phyloP scores from a whole-genome alignment of 2,888 invertebrate genomes.

The Drosophila barbarae region DNA sequence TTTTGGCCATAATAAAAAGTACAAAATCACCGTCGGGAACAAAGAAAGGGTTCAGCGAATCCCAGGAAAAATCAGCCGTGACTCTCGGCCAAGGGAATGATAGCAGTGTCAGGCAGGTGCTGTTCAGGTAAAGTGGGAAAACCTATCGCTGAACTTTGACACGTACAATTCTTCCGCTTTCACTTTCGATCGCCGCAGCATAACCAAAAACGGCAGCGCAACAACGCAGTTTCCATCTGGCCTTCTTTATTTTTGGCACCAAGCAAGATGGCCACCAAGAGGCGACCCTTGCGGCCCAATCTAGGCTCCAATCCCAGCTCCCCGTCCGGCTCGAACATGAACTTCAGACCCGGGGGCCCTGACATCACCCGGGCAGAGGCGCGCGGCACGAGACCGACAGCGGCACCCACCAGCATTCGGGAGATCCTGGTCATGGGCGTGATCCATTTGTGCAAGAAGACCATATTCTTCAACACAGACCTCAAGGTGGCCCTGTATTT shows the following conservation, averaged over 20 bases:
- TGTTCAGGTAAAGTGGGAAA: slow-evolving; percentile 8
- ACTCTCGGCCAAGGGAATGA: slow-evolving; percentile 5
- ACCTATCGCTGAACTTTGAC: slow-evolving; percentile 57
- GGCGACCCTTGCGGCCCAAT: slow-evolving; percentile 77
- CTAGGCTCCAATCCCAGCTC: slow-evolving; percentile 40
- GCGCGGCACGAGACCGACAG: slow-evolving; percentile 89
- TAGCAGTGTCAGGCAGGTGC: background rate
- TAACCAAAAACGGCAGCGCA: slow-evolving; percentile 60
- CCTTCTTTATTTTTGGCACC: background rate
- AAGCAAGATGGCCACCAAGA: slow-evolving; percentile 79
- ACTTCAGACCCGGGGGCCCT: slow-evolving; percentile 82
- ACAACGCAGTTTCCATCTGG: slow-evolving; percentile 44
- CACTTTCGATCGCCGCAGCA: slow-evolving; percentile 46
- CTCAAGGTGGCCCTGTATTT: slow-evolving; percentile 93
- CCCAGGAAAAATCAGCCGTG: slow-evolving; percentile 23
- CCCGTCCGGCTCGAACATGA: slow-evolving; percentile 79
- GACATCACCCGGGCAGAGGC: slow-evolving; percentile 80
- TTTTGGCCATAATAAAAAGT: slow-evolving; percentile 22
- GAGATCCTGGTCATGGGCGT: slow-evolving; percentile 91
- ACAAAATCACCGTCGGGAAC: slow-evolving; percentile 15
- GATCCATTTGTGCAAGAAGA: slow-evolving; percentile 92
- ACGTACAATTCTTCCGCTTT: slow-evolving; percentile 45
- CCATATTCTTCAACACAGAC: slow-evolving; percentile 91
- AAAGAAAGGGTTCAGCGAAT: slow-evolving; percentile 12
- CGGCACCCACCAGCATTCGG: slow-evolving; percentile 89